Conservation (phyloP, 1,140 invertebrate species). For the Heliconius congener region DNA sequence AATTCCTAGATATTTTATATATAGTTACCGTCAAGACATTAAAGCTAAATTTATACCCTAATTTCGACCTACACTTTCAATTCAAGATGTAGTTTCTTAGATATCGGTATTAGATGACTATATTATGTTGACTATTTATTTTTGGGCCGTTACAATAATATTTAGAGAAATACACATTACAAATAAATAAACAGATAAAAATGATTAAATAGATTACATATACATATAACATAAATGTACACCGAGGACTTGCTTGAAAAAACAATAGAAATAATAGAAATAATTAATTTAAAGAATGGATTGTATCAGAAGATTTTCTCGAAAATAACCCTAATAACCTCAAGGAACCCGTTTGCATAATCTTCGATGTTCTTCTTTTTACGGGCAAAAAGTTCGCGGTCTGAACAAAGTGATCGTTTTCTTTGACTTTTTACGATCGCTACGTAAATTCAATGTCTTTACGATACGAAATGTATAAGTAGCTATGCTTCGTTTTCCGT, state of each 20-base stretch:
- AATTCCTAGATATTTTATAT: background rate
- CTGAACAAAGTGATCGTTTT: slow-evolving; percentile 42
- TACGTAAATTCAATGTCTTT: slow-evolving; percentile 46
- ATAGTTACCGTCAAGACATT: background rate
- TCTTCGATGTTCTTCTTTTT: slow-evolving; percentile 42
- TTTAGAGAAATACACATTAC: background rate
- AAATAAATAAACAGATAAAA: no score
- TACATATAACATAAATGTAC: no score
- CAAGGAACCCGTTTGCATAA: slow-evolving; percentile 49
- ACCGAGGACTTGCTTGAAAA: no score
- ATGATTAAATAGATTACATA: no score
- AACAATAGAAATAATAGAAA: no score
- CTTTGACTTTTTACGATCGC: slow-evolving; percentile 43
- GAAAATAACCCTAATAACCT: slow-evolving; percentile 57
- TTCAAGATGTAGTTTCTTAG: background rate
- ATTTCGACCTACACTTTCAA: background rate
- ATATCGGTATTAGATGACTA: background rate
- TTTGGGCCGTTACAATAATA: background rate
- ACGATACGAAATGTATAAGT: slow-evolving; percentile 34
- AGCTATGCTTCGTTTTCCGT: slow-evolving; percentile 8
- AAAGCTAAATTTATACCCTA: background rate
- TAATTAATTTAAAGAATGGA: background rate
- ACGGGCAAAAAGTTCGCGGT: slow-evolving; percentile 47
- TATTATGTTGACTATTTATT: background rate
- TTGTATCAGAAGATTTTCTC: slow-evolving; percentile 29